Base-by-base conservation (phyloP, 2,797 vertebrate genomes). In the Harpagifer antarcticus region DNA sequence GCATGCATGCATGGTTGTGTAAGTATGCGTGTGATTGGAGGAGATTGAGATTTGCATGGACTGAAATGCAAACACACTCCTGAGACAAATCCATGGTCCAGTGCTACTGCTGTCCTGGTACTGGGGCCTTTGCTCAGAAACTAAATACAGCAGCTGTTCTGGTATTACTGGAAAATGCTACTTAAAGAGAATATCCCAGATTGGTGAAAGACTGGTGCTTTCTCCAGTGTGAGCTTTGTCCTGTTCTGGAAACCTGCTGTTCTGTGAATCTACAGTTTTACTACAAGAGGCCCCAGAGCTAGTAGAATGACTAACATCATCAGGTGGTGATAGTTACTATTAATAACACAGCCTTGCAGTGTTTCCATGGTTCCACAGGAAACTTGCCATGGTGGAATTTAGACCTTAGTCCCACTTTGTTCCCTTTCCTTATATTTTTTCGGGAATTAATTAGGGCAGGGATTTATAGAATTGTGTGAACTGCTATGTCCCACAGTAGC, bases 111-210 rank as follows among this genome's bases (percentile, higher is more conserved):
- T 81, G 76, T 84, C 72, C 74, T 90, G 86, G 86, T 86, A 85
- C 82, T 68, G 73, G 57, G 66, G 31, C 66, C 77, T 80, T 85
- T 85, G 50, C 68, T 84, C 59, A 45, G 66, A 82, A 77, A 71
- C 79, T 78, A 81, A 89, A 88, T 86, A 76, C 55, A 66, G 52
- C 80, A 87, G 72, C 83, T 90, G 78, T 84, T 91, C 78, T 87
- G 79, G 69, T 76, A 84, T 90, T 88, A 87, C 75, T 81, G 77
- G 65, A 45, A 91, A 85, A 79, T 77, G 62, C 84, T 48, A 66
- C 82, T 87, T 88, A 88, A 80, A 63, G 49, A 80, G 74, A 85
- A 84, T 88, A 87, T 59, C 83, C 57, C 59, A 76, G 52, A 68
- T 48, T 72, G 60, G 77, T 84, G n/a, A 68, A 84, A 78, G 45